phyloP scores from a whole-genome alignment of 2,888 invertebrate genomes.

The Troides oblongomaculatus region DNA sequence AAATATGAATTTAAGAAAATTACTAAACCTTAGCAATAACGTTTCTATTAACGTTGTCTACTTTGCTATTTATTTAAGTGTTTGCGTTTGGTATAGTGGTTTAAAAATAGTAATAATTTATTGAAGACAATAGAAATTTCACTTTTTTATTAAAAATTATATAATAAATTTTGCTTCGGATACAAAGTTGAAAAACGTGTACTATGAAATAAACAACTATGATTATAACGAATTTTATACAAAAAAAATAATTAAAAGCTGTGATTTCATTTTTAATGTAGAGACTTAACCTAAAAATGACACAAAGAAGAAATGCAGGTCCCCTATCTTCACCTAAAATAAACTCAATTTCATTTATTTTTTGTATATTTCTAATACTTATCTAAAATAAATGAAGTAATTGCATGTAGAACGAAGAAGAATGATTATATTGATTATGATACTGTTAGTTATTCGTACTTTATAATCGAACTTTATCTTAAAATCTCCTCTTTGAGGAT shows the following conservation, averaged over 20 bases:
- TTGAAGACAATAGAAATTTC: not conserved
- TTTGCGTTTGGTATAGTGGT: not conserved
- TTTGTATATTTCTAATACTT: no score
- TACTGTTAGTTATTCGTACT: no score
- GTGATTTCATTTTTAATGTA: no score
- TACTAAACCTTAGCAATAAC: not conserved
- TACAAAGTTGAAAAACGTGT: no score
- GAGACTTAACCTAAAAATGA: no score
- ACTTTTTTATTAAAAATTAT: not conserved
- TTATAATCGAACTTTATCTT: no score
- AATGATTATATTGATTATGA: no score
- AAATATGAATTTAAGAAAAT: conserved; percentile 11
- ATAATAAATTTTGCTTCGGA: not conserved
- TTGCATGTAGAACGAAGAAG: no score
- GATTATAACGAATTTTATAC: not conserved
- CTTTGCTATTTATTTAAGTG: not conserved
- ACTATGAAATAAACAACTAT: not conserved
- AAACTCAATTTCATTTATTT: no score
- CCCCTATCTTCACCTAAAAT: no score
- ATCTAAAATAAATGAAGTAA: no score
- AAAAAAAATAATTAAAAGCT: not conserved
- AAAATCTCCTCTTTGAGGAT: not conserved
- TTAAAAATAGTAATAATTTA: not conserved
- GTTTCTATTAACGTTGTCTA: not conserved
- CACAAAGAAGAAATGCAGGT: no score